Evolutionary conservation across 2,113 vertebrate species (phyloP).

Genomic region (Mastomys natalensis): DNA sequence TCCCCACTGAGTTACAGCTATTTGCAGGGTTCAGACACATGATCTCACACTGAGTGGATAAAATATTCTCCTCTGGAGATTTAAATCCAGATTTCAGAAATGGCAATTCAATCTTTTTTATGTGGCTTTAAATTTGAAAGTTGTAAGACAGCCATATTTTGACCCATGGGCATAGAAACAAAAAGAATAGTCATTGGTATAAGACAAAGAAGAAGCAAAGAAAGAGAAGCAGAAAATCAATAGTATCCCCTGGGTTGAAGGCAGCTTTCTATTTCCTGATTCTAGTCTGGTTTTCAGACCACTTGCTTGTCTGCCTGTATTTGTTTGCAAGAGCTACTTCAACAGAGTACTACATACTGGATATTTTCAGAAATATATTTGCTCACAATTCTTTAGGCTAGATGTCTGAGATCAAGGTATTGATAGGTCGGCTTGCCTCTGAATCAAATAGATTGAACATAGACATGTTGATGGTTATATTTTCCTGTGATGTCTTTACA

Average conservation of each 20-base stretch:
- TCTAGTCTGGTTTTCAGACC: neutral
- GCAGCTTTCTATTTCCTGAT: neutral
- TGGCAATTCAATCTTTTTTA: constrained; percentile 22
- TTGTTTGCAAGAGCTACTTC: neutral
- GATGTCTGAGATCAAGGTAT: neutral
- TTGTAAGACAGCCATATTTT: constrained; percentile 44
- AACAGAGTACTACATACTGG: neutral
- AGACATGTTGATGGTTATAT: neutral
- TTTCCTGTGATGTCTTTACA: neutral
- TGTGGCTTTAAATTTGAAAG: constrained; percentile 33
- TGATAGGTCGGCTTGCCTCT: neutral
- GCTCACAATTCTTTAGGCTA: constrained; percentile 17
- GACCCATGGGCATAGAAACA: neutral
- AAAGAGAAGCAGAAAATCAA: neutral
- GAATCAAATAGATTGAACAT: neutral
- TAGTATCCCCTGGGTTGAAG: neutral
- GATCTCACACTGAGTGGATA: neutral
- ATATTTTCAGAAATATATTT: neutral
- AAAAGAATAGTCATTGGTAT: neutral
- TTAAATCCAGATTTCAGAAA: constrained; percentile 42
- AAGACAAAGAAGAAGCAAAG: constrained; percentile 41
- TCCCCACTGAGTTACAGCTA: neutral
- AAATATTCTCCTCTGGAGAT: neutral
- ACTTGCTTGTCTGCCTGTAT: neutral
- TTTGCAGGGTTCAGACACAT: neutral